These are phyloP conservation scores for Bombus turneri DNA, from an alignment of 1,140 invertebrate genomes.

Conservation along the genomic window DNA sequence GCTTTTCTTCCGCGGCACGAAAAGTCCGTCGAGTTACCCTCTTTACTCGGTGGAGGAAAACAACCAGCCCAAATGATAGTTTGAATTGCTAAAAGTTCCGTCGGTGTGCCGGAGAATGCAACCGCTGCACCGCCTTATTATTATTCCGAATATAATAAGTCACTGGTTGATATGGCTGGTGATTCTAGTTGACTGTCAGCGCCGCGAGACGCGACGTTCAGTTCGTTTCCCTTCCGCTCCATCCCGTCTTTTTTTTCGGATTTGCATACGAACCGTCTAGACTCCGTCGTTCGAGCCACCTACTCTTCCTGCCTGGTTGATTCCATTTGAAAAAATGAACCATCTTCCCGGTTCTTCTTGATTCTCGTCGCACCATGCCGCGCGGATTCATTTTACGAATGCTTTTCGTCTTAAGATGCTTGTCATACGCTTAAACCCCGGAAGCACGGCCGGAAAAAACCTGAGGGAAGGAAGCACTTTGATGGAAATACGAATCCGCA, in stretches of 20 bases:
- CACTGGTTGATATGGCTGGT: conserved; percentile 43
- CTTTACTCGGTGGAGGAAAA: conserved; percentile 14
- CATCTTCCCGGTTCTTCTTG: background rate
- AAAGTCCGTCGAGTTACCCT: background rate
- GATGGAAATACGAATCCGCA: background rate
- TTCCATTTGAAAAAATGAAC: conserved; percentile 26
- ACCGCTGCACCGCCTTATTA: conserved; percentile 52
- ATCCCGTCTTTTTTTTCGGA: background rate
- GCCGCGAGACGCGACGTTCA: background rate
- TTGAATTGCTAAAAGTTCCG: conserved; percentile 70
- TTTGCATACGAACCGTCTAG: conserved; percentile 43
- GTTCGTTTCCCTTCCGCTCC: background rate
- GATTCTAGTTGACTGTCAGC: conserved; percentile 37
- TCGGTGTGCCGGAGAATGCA: conserved; percentile 8
- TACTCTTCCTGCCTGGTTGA: background rate
- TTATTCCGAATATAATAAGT: conserved; percentile 71
- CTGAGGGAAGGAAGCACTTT: background rate
- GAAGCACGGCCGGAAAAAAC: background rate
- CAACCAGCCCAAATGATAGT: conserved; percentile 64
- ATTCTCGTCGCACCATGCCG: background rate
- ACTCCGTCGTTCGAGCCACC: conserved; percentile 2
- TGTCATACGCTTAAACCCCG: conserved; percentile 3
- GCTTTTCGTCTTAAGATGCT: conserved; percentile 20
- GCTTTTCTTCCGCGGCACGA: background rate
- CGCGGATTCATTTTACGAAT: conserved; percentile 17